Percentiles rank a stretch among this genome's conserved stretches.
Evolutionary conservation across 2,113 vertebrate genomes (phyloP).

Genomic region (Campylomormyrus numenius): DNA sequence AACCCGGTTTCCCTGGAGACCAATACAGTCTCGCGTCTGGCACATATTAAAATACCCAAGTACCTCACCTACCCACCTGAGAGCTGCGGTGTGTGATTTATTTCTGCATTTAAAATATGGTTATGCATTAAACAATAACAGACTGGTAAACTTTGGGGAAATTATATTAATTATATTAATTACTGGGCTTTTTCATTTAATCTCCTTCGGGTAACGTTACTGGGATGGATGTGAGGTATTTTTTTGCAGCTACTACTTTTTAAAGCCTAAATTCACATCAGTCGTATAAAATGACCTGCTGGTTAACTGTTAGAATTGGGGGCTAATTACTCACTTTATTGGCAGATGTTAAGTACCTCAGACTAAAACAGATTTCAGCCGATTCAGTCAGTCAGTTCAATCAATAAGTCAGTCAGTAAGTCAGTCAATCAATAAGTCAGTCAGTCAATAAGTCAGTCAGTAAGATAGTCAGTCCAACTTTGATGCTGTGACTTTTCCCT

Average conservation of each 20-base stretch:
- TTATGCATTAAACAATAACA: not conserved
- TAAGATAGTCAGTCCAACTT: not conserved
- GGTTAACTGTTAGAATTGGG: not conserved
- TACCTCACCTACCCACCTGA: too few species aligned
- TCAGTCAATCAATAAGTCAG: too few species aligned
- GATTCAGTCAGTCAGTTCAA: not conserved
- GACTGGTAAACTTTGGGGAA: not conserved
- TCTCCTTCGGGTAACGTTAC: not conserved
- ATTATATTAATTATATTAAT: not conserved
- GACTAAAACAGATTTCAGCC: not conserved
- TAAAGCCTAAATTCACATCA: not conserved
- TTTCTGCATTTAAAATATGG: not conserved
- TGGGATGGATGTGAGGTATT: not conserved
- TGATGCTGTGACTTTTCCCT: not conserved
- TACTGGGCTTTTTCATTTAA: not conserved
- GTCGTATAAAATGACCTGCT: not conserved
- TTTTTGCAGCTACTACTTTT: not conserved
- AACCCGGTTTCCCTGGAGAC: slow-evolving; percentile 16
- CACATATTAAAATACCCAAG: not conserved
- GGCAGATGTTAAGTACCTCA: not conserved
- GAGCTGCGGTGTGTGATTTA: not conserved
- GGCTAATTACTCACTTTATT: not conserved
- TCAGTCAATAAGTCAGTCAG: not conserved
- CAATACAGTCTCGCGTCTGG: not conserved
- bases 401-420: too few species aligned